phyloP scores from a whole-genome alignment of 1,140 invertebrate genomes.

The Platyscapa corneri region DNA sequence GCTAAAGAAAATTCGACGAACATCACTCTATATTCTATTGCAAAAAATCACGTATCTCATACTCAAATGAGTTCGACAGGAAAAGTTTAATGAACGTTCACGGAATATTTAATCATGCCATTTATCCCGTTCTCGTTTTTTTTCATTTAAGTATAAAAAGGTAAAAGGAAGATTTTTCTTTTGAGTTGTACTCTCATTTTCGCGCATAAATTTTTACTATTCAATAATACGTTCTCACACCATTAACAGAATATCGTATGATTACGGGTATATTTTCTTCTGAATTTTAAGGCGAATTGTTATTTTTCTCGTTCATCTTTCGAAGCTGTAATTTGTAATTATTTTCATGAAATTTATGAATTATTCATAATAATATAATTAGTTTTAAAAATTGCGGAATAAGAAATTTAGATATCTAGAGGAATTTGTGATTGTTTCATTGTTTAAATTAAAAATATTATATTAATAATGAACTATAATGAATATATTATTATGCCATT shows the following conservation, averaged over 20 bases:
- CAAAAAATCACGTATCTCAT: slow-evolving; percentile 25
- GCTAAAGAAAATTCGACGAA: neutral
- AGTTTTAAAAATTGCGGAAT: too few species aligned
- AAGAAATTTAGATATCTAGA: too few species aligned
- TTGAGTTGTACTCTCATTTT: neutral
- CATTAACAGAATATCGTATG: neutral
- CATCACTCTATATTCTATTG: slow-evolving; percentile 32
- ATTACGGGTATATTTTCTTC: neutral
- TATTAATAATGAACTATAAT: too few species aligned
- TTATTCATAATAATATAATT: too few species aligned
- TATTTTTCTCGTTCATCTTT: neutral
- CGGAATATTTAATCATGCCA: slow-evolving; percentile 25
- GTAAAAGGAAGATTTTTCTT: too few species aligned
- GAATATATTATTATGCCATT: too few species aligned
- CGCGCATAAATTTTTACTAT: neutral
- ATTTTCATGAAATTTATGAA: too few species aligned
- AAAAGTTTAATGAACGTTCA: slow-evolving; percentile 34
- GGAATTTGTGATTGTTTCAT: too few species aligned
- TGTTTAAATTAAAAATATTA: too few species aligned
- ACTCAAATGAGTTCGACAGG: slow-evolving; percentile 5
- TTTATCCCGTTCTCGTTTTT: neutral
- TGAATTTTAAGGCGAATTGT: neutral
- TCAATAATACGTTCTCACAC: slow-evolving; percentile 6
- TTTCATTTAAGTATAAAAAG: too few species aligned
- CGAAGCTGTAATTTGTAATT: too few species aligned